A percentile compares a stretch with the other conserved stretches of the same genome.
Evolutionary conservation across 1,140 invertebrate genomes (phyloP).

Genomic region (Drosophila funebris): DNA sequence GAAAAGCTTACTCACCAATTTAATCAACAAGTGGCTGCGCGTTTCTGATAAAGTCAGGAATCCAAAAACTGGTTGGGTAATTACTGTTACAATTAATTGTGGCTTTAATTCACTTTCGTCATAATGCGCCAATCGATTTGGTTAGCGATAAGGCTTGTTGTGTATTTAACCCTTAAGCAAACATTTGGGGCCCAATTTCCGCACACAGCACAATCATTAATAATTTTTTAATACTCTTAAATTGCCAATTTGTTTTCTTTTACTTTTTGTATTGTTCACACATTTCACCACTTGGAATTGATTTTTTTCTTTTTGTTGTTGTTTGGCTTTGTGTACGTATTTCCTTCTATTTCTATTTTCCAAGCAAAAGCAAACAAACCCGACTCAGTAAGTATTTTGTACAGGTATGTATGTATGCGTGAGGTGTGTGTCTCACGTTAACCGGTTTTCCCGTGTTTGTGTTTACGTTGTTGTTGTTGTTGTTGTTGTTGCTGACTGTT

Average conservation of each 20-base stretch:
- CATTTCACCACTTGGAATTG: conserved; percentile 36
- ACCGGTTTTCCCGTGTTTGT: conserved; percentile 64
- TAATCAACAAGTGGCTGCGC: conserved; percentile 27
- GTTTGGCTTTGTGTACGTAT: conserved; percentile 38
- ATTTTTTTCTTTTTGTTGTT: conserved; percentile 35
- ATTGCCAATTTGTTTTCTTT: conserved; percentile 40
- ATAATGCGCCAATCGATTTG: conserved; percentile 38
- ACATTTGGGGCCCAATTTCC: conserved; percentile 40
- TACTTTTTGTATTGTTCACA: conserved; percentile 22
- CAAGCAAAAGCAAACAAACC: conserved; percentile 44
- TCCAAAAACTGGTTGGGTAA: conserved; percentile 35
- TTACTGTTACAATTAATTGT: conserved; percentile 50
- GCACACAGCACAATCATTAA: conserved; percentile 21
- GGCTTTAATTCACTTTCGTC: conserved; percentile 60
- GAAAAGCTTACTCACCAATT: conserved; percentile 37
- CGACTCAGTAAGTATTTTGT: conserved; percentile 23
- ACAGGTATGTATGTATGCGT: conserved; percentile 32
- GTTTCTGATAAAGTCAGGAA: conserved; percentile 20
- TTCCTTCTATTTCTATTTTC: conserved; percentile 44
- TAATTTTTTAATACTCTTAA: conserved; percentile 21
- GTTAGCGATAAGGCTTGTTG: conserved; percentile 45
- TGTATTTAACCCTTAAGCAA: conserved; percentile 32
- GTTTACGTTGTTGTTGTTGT: conserved; percentile 51
- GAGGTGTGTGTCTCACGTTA: conserved; percentile 50
- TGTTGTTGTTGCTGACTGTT: conserved; percentile 12